These are phyloP conservation scores for Chromis chromis DNA, from an alignment of 2,797 vertebrate genomes.

Conservation along the genomic window DNA sequence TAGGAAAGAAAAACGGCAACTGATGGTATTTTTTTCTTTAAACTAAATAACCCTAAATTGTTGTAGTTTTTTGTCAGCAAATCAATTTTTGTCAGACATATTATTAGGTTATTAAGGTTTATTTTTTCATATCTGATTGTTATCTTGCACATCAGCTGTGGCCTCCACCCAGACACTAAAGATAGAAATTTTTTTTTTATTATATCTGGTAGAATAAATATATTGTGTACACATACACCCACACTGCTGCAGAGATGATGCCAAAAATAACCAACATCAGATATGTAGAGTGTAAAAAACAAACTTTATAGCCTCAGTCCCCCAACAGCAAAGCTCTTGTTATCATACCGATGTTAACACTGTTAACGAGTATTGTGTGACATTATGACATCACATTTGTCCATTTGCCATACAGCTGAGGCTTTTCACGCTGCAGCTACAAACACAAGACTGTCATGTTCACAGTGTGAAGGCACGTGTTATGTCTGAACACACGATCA, in stretches of 20 bases:
- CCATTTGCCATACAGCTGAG: not conserved
- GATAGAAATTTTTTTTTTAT: too few species aligned
- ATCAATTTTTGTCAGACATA: too few species aligned
- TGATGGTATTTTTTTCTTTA: too few species aligned
- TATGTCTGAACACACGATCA: not conserved
- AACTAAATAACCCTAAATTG: too few species aligned
- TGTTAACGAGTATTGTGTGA: not conserved
- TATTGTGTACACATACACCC: not conserved
- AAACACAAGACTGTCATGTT: not conserved
- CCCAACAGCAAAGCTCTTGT: conserved; percentile 17
- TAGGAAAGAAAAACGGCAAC: too few species aligned
- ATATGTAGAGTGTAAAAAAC: not conserved
- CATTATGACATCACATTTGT: conserved; percentile 1
- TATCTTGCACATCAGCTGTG: too few species aligned
- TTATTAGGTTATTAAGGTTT: too few species aligned
- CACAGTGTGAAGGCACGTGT: not conserved
- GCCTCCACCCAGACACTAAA: too few species aligned
- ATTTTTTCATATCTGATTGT: too few species aligned
- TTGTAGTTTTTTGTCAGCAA: too few species aligned
- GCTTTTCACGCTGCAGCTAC: not conserved
- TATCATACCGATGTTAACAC: too few species aligned
- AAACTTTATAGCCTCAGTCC: not conserved
- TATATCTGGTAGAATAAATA: too few species aligned
- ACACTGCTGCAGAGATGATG: not conserved
- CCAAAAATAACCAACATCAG: not conserved